Conservation (phyloP, 2,797 vertebrate species). For the Pangasius sanitwongsei region DNA sequence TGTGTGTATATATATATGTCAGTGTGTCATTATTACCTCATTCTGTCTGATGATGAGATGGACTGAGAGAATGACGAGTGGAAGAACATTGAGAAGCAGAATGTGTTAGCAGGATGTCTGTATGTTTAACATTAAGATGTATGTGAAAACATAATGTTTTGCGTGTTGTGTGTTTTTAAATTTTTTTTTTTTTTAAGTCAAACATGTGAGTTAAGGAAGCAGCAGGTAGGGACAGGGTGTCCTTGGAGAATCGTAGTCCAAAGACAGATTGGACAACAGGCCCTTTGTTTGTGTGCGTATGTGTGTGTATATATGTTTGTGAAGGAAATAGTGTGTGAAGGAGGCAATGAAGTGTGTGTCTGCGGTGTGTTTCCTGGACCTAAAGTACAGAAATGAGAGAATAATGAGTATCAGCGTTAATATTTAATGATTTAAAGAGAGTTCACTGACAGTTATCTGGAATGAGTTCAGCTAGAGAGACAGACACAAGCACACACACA, state of each 20-base stretch:
- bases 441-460: background rate
- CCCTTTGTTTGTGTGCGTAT: conserved; percentile 35
- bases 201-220: background rate
- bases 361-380: background rate
- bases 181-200: background rate
- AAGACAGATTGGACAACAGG: conserved; percentile 38
- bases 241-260: conserved; percentile 34
- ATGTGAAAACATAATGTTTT: background rate
- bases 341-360: background rate
- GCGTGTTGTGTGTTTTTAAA: background rate
- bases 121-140: no score
- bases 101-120: background rate
- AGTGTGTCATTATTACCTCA: background rate
- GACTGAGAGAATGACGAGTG: background rate
- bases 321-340: background rate
- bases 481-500: background rate
- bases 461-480: background rate
- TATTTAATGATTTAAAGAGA: background rate
- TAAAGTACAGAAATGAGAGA: background rate
- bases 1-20: background rate
- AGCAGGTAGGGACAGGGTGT: conserved; percentile 32
- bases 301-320: background rate
- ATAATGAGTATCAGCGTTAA: background rate
- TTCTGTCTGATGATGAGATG: background rate
- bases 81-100: background rate